A percentile compares a stretch with the other conserved stretches of the same genome.
Evolutionary conservation across 2,888 invertebrate species (phyloP).

Genomic region (Scaptomyza reducta): DNA sequence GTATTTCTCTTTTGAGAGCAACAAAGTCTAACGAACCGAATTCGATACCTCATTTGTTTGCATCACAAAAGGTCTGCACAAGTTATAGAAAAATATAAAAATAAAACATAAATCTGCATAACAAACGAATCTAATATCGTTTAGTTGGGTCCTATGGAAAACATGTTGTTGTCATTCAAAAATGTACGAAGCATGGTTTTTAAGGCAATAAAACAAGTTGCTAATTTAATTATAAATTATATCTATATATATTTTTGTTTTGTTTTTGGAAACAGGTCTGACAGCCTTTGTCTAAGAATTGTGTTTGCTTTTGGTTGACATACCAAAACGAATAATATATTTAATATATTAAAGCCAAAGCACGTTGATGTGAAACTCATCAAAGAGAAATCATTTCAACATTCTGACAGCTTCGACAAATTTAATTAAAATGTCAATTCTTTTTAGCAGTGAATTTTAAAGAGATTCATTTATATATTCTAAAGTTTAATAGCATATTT

Average conservation of each 20-base stretch:
- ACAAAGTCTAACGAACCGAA: background rate
- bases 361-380: constrained; percentile 27
- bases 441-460: constrained; percentile 3
- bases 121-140: constrained; percentile 47
- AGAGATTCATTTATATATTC: constrained; percentile 4
- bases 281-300: constrained; percentile 60
- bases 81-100: constrained; percentile 15
- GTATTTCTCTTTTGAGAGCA: too few relatives aligned
- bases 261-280: constrained; percentile 54
- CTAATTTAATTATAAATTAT: constrained; percentile 57
- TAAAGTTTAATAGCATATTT: background rate
- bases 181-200: constrained; percentile 20
- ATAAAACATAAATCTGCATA: constrained; percentile 60
- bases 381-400: constrained; percentile 33
- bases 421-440: constrained; percentile 53
- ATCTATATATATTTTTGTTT: background rate
- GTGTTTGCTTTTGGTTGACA: constrained; percentile 11
- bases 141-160: constrained; percentile 10
- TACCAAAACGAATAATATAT: constrained; percentile 17
- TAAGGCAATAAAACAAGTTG: constrained; percentile 51
- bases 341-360: background rate
- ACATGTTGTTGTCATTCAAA: background rate
- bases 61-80: constrained; percentile 33
- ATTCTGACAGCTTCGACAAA: constrained; percentile 39
- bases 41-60: constrained; percentile 30